A percentile compares a stretch with the other conserved stretches of the same genome.
These are phyloP conservation scores for Polia nebulosa DNA, from an alignment of 2,888 invertebrate genomes.

Conservation along the genomic window DNA sequence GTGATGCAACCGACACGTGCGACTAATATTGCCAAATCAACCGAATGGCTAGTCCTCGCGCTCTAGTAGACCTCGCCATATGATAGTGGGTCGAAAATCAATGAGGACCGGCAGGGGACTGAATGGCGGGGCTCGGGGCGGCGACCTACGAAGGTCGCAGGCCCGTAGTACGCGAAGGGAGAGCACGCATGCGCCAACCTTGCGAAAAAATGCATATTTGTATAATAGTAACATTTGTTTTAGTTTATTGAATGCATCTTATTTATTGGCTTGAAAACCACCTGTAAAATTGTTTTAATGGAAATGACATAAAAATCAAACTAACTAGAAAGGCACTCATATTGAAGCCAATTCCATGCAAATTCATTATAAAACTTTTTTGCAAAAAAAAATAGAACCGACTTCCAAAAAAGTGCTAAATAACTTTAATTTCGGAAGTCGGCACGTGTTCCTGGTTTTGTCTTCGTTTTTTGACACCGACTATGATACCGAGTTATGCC, in stretches of 20 bases:
- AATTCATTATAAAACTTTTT: no score
- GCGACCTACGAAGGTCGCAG: conserved; percentile 88
- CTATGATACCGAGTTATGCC: no score
- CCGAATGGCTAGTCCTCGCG: conserved; percentile 76
- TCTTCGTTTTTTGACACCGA: no score
- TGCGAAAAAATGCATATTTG: conserved; percentile 42
- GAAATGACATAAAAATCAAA: no score
- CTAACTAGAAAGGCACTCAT: no score
- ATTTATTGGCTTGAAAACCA: background rate
- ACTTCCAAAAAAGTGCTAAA: no score
- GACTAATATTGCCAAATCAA: conserved; percentile 75
- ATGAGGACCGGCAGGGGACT: conserved; percentile 81
- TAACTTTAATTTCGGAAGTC: no score
- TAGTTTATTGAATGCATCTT: background rate
- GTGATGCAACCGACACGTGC: conserved; percentile 68
- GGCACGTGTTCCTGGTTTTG: no score
- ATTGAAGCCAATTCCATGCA: no score
- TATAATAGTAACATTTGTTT: background rate
- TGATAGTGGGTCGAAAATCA: conserved; percentile 86
- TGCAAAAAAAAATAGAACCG: no score
- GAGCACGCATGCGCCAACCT: conserved; percentile 82
- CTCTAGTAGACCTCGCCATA: conserved; percentile 76
- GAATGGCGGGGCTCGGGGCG: conserved; percentile 86
- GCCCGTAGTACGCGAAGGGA: conserved; percentile 85
- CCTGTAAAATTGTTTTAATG: no score